A percentile compares a stretch with the other conserved stretches of the same genome.
Evolutionary conservation across 1,140 invertebrate genomes (phyloP).

Genomic region (Plodia interpunctella): DNA sequence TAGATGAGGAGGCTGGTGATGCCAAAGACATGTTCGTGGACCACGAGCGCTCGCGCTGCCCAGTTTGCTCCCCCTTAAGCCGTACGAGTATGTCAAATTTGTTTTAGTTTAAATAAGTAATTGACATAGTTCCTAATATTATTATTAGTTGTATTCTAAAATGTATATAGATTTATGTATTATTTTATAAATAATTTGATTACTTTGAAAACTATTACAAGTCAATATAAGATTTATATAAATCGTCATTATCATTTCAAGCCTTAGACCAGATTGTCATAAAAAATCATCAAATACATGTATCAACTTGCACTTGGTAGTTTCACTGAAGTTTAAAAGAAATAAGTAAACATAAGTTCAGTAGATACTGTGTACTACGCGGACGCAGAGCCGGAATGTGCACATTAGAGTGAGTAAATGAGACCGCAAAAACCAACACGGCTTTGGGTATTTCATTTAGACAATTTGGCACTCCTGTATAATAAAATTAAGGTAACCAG

Average conservation of each 20-base stretch:
- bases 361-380: background rate
- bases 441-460: background rate
- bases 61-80: background rate
- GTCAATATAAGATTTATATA: no score
- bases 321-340: background rate
- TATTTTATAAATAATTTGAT: no score
- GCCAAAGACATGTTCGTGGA: constrained; percentile 5
- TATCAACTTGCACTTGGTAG: no score
- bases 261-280: no score
- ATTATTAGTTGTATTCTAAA: no score
- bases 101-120: no score
- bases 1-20: constrained; percentile 9
- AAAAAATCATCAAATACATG: no score
- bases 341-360: background rate
- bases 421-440: constrained; percentile 4
- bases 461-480: background rate
- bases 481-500: background rate
- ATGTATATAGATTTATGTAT: no score
- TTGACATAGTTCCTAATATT: no score
- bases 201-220: no score
- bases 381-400: background rate
- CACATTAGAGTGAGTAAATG: background rate
- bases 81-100: background rate
- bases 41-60: background rate
- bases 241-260: no score